phyloP scores from a whole-genome alignment of 1,140 invertebrate species.

The Aphis craccivora region DNA sequence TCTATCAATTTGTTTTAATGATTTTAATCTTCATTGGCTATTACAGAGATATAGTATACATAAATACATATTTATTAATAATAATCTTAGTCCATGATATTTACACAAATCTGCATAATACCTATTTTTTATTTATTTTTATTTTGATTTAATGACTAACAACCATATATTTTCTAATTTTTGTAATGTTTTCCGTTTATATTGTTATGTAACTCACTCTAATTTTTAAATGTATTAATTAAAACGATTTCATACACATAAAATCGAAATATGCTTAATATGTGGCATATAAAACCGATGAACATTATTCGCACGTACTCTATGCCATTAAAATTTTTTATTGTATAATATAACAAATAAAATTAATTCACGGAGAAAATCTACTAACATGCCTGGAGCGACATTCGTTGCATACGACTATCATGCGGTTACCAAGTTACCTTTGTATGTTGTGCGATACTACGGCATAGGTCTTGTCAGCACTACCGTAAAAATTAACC shows the following conservation, averaged over 20 bases:
- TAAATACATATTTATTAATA: no score
- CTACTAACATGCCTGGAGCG: not conserved
- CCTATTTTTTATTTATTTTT: no score
- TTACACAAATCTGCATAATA: no score
- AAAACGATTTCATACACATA: no score
- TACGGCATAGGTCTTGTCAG: not conserved
- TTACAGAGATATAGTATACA: no score
- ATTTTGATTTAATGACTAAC: no score
- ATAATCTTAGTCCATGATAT: no score
- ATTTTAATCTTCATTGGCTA: not conserved
- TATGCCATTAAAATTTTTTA: not conserved
- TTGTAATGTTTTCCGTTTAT: not conserved
- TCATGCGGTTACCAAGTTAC: not conserved
- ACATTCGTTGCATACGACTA: not conserved
- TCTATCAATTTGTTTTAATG: not conserved
- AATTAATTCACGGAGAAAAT: not conserved
- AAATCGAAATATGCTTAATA: not conserved
- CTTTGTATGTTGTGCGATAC: not conserved
- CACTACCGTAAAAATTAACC: not conserved
- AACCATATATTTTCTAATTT: not conserved
- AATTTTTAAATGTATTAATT: not conserved
- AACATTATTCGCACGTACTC: not conserved
- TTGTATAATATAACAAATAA: not conserved
- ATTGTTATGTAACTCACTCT: not conserved
- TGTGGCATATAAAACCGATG: not conserved